These are phyloP conservation scores for Condylura cristata DNA, from an alignment of 2,113 vertebrate species.

Conservation along the genomic window DNA sequence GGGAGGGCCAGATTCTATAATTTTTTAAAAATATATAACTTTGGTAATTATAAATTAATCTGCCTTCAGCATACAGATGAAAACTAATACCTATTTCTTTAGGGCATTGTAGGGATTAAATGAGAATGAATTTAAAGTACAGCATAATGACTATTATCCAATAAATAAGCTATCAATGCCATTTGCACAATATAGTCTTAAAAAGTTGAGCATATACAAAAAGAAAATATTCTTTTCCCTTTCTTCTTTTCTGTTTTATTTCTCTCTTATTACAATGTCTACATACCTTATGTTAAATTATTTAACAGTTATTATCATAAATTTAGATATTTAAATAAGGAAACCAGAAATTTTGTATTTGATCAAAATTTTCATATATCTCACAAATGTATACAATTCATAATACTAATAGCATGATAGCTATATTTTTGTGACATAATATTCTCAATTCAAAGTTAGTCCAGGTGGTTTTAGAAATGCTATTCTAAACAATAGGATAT, in stretches of 20 bases:
- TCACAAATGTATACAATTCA: not conserved
- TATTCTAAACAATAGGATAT: not conserved
- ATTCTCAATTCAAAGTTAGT: not conserved
- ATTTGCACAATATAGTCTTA: constrained; percentile 20
- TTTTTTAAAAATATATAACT: not conserved
- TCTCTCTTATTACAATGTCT: not conserved
- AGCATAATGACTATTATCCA: not conserved
- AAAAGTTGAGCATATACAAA: not conserved
- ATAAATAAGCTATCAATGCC: not conserved
- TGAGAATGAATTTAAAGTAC: not conserved
- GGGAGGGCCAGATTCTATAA: no score
- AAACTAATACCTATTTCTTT: not conserved
- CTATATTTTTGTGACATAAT: not conserved
- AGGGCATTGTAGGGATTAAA: not conserved
- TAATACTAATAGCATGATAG: not conserved
- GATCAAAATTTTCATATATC: not conserved
- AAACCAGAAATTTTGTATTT: not conserved
- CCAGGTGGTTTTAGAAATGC: not conserved
- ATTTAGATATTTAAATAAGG: not conserved
- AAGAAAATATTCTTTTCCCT: not conserved
- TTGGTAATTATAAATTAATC: not conserved
- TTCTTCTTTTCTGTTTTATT: not conserved
- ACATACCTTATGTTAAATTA: not conserved
- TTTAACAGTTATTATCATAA: not conserved
- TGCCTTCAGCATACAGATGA: not conserved